Percentiles rank a stretch among this genome's conserved stretches.
Conservation (phyloP, 2,888 invertebrate species). For the Tyria jacobaeae region DNA sequence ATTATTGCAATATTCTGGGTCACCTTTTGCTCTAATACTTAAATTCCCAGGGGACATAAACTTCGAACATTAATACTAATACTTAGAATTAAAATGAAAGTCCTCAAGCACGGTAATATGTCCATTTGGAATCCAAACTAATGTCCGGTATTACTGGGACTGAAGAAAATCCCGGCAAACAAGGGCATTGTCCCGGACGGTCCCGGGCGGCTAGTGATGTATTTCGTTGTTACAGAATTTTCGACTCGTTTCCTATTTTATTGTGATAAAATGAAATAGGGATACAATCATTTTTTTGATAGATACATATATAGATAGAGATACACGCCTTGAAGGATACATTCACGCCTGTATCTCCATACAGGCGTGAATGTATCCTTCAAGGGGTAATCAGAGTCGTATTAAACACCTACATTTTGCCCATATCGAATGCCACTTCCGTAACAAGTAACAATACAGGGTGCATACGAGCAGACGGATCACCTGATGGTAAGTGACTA, state of each 20-base stretch:
- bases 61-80: constrained; percentile 46
- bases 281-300: too few species aligned
- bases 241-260: constrained; percentile 29
- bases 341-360: too few species aligned
- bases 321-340: too few species aligned
- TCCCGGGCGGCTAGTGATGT: constrained; percentile 47
- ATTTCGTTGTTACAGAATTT: constrained; percentile 44
- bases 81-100: constrained; percentile 53
- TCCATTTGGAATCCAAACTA: constrained; percentile 63
- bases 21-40: constrained; percentile 1
- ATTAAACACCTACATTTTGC: too few species aligned
- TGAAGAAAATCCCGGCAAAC: constrained; percentile 53
- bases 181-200: constrained; percentile 48
- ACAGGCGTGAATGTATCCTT: too few species aligned
- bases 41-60: constrained; percentile 19
- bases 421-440: too few species aligned
- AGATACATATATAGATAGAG: too few species aligned
- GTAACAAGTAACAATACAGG: too few species aligned
- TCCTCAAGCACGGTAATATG: constrained; percentile 50
- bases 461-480: too few species aligned
- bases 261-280: neutral
- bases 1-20: too few species aligned
- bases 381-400: too few species aligned
- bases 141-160: constrained; percentile 61
- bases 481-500: too few species aligned